Evolutionary conservation across 2,797 vertebrate species (phyloP).

Genomic region (Onychomys leucogaster): DNA sequence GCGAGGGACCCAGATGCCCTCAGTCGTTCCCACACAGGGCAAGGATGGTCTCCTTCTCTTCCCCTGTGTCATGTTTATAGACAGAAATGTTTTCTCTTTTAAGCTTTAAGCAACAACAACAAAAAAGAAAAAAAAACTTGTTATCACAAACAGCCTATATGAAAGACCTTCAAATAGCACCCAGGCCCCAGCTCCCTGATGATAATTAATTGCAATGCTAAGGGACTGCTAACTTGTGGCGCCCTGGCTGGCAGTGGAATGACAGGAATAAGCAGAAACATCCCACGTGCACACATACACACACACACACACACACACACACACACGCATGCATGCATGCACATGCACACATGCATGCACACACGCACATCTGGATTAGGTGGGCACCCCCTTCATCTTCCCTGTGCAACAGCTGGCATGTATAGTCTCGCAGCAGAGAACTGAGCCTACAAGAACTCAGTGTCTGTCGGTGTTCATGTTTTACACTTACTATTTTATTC

Average conservation of each 20-base stretch:
- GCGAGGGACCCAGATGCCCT: background rate
- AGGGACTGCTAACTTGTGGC: background rate
- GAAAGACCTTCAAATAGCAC: background rate
- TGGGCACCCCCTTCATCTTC: background rate
- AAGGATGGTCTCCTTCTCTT: background rate
- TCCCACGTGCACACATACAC: background rate
- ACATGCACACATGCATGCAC: background rate
- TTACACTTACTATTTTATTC: background rate
- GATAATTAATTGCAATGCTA: background rate
- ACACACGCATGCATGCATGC: too few species aligned
- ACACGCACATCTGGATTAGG: too few species aligned
- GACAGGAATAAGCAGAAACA: background rate
- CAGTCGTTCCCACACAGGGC: background rate
- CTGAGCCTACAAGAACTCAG: background rate
- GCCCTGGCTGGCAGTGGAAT: background rate
- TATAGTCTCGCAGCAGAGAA: background rate
- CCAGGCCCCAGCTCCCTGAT: background rate
- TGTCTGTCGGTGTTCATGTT: fast-evolving
- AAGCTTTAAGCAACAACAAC: background rate
- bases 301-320: fast-evolving
- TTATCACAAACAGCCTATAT: background rate
- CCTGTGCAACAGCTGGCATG: background rate
- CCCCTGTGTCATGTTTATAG: background rate
- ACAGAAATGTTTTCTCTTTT: constrained; percentile 15
- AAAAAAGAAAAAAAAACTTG: background rate